A percentile compares a stretch with the other conserved stretches of the same genome.
phyloP scores from a whole-genome alignment of 1,140 invertebrate genomes.

The Lasaia peninsularis region DNA sequence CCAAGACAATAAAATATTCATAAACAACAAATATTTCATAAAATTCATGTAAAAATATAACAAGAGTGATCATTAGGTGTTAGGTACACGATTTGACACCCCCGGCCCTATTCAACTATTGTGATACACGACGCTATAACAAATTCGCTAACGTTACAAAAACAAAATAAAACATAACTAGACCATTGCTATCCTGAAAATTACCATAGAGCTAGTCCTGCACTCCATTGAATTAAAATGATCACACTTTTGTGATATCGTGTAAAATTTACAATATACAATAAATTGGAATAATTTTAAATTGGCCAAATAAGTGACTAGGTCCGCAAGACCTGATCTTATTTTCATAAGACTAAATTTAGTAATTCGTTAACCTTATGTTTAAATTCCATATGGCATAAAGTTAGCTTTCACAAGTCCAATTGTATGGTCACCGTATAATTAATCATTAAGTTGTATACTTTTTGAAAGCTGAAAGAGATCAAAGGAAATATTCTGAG shows the following conservation, averaged over 20 bases:
- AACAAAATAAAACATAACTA: conserved; percentile 74
- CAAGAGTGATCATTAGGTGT: conserved; percentile 54
- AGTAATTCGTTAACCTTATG: conserved; percentile 77
- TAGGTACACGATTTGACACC: conserved; percentile 74
- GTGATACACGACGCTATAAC: conserved; percentile 75
- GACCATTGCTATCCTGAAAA: conserved; percentile 76
- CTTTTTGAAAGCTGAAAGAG: conserved; percentile 76
- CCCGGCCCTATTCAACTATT: conserved; percentile 71
- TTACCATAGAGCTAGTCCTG: conserved; percentile 69
- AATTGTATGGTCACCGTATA: conserved; percentile 63
- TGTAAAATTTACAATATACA: conserved; percentile 68
- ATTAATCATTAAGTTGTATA: conserved; percentile 72
- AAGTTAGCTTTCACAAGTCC: conserved; percentile 76
- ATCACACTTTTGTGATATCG: conserved; percentile 62
- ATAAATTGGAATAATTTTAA: conserved; percentile 73
- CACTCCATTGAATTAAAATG: conserved; percentile 68
- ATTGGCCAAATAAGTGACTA: conserved; percentile 76
- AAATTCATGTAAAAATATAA: conserved; percentile 73
- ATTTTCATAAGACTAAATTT: conserved; percentile 74
- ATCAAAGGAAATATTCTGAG: conserved; percentile 77
- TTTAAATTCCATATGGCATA: conserved; percentile 76
- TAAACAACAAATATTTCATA: conserved; percentile 74
- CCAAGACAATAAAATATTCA: conserved; percentile 74
- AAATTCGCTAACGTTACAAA: conserved; percentile 74
- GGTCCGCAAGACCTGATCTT: conserved; percentile 62